Base-by-base conservation (phyloP, 2,113 vertebrate genomes). In the Pachycephala philippinensis region DNA sequence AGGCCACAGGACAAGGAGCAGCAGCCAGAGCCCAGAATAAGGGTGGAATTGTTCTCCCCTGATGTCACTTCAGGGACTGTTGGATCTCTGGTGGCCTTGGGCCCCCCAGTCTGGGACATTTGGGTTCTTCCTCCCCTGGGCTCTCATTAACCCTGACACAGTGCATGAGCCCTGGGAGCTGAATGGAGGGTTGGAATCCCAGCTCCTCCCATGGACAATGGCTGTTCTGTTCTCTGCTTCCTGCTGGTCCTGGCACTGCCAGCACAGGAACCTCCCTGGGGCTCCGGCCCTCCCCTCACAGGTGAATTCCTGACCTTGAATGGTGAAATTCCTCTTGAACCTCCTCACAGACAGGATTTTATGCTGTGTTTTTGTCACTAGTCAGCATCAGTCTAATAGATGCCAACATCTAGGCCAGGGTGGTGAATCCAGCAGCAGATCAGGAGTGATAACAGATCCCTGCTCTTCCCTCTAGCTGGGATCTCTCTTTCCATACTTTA, bases 21-120 rank as follows among this genome's bases (percentile, higher is more conserved):
- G 93, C 28, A 96, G 57, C 66, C 92, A 96, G 82, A 9, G 52
- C 64, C 45, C 1, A 1, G 65, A 76, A 96, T 82, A 95, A 96
- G 93, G 94, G 52, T 80, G 20, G 69, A 42, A 84, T 96, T 97
- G 90, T 96, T 91, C 95, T 96, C 28, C 61, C 30, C 42, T 76
- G 68, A 77, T 97, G 61, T 91, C 61, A 81, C 68, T 72, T 72
- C 61, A 72, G 94, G 37, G 39, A 27, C 6, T 91, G 33, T 20
- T 87, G 20, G 83, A 78, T 39, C 66, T 72, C 79, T 89, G 44
- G 71, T 93, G 90, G 89, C 86, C 56, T n/a, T 24, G 72, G 87
- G 78, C 70, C 78, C 83, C 70, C 35, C 66, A 81, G 65, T 42
- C 82, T 10, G 42, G 40, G 13, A 64, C 70, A 35, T 86, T 95